phyloP scores from a whole-genome alignment of 2,797 vertebrate genomes.

The Molothrus aeneus region DNA sequence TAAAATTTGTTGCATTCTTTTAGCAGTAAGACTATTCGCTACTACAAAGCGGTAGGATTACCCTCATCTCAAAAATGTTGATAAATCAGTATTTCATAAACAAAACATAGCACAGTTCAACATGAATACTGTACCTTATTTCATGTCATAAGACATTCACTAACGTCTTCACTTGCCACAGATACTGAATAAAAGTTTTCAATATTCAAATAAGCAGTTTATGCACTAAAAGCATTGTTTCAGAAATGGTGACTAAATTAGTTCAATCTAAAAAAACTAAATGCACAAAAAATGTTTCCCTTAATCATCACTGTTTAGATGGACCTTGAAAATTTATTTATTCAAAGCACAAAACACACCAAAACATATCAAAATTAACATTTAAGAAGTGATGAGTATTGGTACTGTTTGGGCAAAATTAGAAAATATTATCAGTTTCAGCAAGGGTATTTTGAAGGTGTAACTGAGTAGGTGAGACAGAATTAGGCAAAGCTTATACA shows the following conservation, averaged over 20 bases:
- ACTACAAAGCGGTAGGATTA: background rate
- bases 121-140: background rate
- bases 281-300: background rate
- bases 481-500: background rate
- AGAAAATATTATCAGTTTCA: background rate
- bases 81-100: background rate
- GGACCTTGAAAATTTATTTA: background rate
- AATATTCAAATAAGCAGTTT: background rate
- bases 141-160: background rate
- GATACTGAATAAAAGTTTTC: background rate
- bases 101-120: background rate
- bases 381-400: background rate
- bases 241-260: background rate
- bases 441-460: background rate
- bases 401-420: background rate
- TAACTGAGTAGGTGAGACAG: background rate
- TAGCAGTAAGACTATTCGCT: background rate
- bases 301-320: background rate
- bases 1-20: background rate
- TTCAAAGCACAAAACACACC: background rate
- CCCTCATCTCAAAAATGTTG: background rate
- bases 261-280: background rate
- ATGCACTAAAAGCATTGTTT: background rate
- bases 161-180: background rate
- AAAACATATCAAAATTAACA: background rate